Evolutionary conservation across 2,113 vertebrate genomes (phyloP).

Genomic region (Carlito syrichta): DNA sequence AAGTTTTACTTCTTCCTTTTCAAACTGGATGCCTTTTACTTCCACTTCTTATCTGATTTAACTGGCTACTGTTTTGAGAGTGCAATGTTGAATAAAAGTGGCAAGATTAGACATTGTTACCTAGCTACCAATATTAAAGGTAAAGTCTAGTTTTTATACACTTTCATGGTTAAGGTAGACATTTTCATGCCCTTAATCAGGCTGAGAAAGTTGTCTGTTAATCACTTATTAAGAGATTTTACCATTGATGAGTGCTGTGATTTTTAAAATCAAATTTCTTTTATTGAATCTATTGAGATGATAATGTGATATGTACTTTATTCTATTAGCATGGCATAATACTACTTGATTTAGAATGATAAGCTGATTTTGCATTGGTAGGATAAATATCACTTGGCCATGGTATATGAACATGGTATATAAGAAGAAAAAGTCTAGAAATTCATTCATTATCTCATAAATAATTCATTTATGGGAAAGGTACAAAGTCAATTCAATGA

Average conservation of each 20-base stretch:
- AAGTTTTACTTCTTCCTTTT: background rate
- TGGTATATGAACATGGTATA: too few relatives aligned
- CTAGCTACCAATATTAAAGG: background rate
- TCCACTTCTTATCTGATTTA: background rate
- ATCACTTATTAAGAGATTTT: background rate
- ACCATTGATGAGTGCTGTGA: background rate
- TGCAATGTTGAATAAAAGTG: background rate
- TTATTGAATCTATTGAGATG: background rate
- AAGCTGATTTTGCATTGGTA: background rate
- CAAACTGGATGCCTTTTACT: background rate
- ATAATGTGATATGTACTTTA: background rate
- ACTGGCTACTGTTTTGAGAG: background rate
- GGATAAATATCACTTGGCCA: background rate
- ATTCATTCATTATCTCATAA: too few relatives aligned
- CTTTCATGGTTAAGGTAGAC: background rate
- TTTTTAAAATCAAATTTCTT: background rate
- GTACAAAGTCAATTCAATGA: background rate
- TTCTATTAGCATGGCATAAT: background rate
- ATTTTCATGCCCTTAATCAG: background rate
- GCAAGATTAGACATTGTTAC: background rate
- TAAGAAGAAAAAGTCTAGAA: too few relatives aligned
- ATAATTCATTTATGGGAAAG: background rate
- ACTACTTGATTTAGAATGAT: background rate
- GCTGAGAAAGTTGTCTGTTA: background rate
- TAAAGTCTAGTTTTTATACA: background rate